Evolutionary conservation across 2,888 invertebrate genomes (phyloP).

Genomic region (Rugalucina vietnamica): DNA sequence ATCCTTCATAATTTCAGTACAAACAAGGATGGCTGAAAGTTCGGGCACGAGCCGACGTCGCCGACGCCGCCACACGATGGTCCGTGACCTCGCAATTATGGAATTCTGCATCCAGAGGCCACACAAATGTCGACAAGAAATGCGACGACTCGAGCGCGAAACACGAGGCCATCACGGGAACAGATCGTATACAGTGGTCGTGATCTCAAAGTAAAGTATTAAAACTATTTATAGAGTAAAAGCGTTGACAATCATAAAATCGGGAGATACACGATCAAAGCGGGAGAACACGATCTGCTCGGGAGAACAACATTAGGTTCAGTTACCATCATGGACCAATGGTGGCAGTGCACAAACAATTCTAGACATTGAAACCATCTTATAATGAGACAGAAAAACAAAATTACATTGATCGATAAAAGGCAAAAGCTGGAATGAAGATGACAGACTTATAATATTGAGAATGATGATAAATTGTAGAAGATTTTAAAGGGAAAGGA

Average conservation of each 20-base stretch:
- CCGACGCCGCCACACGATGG: not conserved
- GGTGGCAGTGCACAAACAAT: not conserved
- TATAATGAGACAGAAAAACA: not conserved
- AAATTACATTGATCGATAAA: not conserved
- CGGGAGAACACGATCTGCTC: not conserved
- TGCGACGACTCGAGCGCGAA: not conserved
- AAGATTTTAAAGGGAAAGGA: no score
- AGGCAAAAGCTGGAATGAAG: not conserved
- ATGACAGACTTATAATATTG: not conserved
- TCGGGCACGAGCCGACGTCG: not conserved
- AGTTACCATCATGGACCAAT: not conserved
- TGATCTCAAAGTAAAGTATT: not conserved
- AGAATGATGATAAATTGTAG: not conserved
- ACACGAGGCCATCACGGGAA: not conserved
- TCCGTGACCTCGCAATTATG: not conserved
- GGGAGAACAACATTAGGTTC: not conserved
- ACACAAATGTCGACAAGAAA: not conserved
- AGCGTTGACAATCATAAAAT: not conserved
- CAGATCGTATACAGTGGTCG: not conserved
- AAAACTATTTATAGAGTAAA: not conserved
- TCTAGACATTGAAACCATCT: not conserved
- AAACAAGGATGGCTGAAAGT: not conserved
- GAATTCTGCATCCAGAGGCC: conserved; percentile 1
- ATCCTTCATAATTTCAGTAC: no score
- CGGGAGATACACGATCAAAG: not conserved